Evolutionary conservation across 2,888 invertebrate genomes (phyloP).

Genomic region (Eupithecia subumbrata): DNA sequence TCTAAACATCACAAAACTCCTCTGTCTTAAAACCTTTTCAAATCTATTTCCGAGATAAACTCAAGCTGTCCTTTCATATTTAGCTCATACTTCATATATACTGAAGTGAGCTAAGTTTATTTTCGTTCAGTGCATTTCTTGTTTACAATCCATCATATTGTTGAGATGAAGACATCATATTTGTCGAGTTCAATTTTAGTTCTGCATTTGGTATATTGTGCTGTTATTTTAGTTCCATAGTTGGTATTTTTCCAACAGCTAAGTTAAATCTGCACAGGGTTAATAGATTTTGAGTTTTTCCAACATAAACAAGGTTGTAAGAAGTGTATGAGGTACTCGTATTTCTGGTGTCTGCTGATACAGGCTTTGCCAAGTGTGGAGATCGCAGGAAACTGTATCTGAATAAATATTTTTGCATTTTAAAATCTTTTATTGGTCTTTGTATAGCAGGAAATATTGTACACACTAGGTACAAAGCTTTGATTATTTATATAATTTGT

Average conservation of each 20-base stretch:
- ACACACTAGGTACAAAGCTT: no score
- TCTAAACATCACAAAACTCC: conserved; percentile 2
- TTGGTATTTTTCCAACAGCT: not conserved
- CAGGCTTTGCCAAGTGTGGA: no score
- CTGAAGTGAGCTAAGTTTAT: conserved; percentile 67
- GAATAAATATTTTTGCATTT: no score
- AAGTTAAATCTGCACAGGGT: not conserved
- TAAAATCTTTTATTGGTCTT: no score
- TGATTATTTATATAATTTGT: no score
- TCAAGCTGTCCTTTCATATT: conserved; percentile 58
- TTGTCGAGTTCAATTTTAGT: conserved; percentile 66
- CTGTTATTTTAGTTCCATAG: conserved; percentile 6
- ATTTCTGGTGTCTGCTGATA: no score
- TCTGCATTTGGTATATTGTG: conserved; percentile 50
- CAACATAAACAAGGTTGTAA: not conserved
- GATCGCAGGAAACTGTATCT: no score
- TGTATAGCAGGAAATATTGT: no score
- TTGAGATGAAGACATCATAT: conserved; percentile 62
- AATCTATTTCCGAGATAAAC: conserved; percentile 64
- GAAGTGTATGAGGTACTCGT: not conserved
- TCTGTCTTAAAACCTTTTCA: conserved; percentile 30
- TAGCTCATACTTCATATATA: conserved; percentile 59
- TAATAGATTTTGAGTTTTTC: not conserved
- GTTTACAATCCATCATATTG: conserved; percentile 75
- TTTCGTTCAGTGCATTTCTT: conserved; percentile 71